These are phyloP conservation scores for Acanthurus leucopareius DNA, from an alignment of 2,797 vertebrate genomes.

Conservation along the genomic window DNA sequence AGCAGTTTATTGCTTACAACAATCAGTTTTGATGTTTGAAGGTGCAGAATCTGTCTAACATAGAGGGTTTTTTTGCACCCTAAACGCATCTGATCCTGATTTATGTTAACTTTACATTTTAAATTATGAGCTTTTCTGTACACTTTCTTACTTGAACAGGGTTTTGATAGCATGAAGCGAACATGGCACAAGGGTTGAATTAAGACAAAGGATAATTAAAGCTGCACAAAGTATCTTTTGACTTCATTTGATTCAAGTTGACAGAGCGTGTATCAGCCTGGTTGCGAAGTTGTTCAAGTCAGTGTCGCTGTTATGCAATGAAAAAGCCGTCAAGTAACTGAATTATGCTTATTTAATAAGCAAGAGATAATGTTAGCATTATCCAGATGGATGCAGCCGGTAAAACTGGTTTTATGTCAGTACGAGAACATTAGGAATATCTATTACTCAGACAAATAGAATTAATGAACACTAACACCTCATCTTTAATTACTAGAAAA, in stretches of 20 bases:
- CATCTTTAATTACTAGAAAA: too few relatives aligned
- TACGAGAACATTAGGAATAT: too few relatives aligned
- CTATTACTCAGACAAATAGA: too few relatives aligned
- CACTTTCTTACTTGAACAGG: too few relatives aligned
- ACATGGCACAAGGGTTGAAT: neutral
- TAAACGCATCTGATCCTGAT: too few relatives aligned
- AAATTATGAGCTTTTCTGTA: too few relatives aligned
- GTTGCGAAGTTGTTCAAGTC: neutral
- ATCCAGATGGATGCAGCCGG: too few relatives aligned
- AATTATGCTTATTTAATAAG: neutral
- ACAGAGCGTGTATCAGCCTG: neutral
- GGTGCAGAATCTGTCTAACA: neutral
- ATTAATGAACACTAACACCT: too few relatives aligned
- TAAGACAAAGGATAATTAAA: neutral
- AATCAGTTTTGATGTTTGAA: neutral
- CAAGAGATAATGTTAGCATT: neutral
- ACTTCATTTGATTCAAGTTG: neutral
- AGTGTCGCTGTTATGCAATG: neutral
- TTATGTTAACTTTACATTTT: too few relatives aligned
- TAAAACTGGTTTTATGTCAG: too few relatives aligned
- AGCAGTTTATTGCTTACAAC: neutral
- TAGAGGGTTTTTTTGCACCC: neutral
- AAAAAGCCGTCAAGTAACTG: neutral
- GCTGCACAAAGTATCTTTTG: neutral
- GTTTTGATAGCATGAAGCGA: too few relatives aligned